Percentiles rank a stretch among this genome's conserved stretches.
Evolutionary conservation across 2,797 vertebrate genomes (phyloP).

Genomic region (Crypturellus tataupa): DNA sequence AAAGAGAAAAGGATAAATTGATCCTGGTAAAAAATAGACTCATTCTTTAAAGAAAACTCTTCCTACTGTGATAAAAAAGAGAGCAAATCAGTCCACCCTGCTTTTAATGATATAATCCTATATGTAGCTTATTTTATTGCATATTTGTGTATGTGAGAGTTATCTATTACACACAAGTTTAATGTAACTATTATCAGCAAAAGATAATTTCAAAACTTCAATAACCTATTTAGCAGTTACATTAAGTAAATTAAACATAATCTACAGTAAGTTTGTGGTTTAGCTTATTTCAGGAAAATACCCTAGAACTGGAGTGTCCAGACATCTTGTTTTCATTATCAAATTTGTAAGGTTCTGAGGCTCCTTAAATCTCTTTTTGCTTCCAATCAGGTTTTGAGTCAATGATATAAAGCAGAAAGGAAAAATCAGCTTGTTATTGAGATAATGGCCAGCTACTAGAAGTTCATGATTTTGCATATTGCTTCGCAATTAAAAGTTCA

Average conservation of each 20-base stretch:
- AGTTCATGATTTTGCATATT: background rate
- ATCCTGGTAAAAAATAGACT: background rate
- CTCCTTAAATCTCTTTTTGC: background rate
- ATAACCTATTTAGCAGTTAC: background rate
- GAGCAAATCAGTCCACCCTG: background rate
- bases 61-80: background rate
- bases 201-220: background rate
- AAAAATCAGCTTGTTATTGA: background rate
- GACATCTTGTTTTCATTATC: background rate
- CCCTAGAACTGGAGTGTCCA: background rate
- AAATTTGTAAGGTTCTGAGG: background rate
- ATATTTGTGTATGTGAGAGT: background rate
- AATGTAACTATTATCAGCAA: background rate
- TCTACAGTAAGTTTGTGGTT: fast-evolving
- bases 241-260: background rate
- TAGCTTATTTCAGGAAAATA: background rate
- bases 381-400: background rate
- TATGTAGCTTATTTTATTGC: background rate
- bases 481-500: background rate
- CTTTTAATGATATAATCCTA: background rate
- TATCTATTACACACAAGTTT: background rate
- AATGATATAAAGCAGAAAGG: background rate
- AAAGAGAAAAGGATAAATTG: background rate
- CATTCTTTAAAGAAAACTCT: background rate
- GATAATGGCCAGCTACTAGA: background rate